Evolutionary conservation across 2,113 vertebrate genomes (phyloP).

Genomic region (Accipiter virgatus): DNA sequence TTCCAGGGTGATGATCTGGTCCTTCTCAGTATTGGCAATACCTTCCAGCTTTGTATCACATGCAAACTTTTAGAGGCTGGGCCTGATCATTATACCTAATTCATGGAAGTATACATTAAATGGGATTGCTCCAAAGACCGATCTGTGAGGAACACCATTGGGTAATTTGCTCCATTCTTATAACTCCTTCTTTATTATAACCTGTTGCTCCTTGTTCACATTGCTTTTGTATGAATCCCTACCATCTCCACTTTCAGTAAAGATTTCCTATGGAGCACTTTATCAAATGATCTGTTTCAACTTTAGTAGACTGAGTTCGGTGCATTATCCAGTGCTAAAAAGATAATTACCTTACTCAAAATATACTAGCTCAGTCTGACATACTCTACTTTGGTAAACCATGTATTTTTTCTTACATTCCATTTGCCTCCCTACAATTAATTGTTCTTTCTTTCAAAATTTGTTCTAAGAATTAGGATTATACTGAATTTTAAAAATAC

Average conservation of each 20-base stretch:
- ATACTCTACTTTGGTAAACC: not conserved
- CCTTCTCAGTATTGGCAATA: not conserved
- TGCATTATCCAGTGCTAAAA: not conserved
- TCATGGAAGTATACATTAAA: not conserved
- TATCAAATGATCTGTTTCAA: not conserved
- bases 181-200: not conserved
- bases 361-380: not conserved
- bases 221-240: not conserved
- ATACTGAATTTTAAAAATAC: not conserved
- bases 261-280: not conserved
- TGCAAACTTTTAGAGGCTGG: not conserved
- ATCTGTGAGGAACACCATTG: fast-evolving
- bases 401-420: not conserved
- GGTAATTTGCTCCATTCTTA: not conserved
- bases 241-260: not conserved
- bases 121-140: not conserved
- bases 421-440: not conserved
- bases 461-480: not conserved
- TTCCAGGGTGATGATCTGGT: constrained; percentile 5
- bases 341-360: not conserved
- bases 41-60: not conserved
- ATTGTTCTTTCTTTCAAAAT: not conserved
- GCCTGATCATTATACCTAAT: not conserved
- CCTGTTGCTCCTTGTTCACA: not conserved
- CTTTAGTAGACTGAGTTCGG: not conserved